Percentiles rank a stretch among this genome's conserved stretches.
These are phyloP conservation scores for Entomobrya proxima DNA, from an alignment of 2,888 invertebrate species.

Conservation along the genomic window DNA sequence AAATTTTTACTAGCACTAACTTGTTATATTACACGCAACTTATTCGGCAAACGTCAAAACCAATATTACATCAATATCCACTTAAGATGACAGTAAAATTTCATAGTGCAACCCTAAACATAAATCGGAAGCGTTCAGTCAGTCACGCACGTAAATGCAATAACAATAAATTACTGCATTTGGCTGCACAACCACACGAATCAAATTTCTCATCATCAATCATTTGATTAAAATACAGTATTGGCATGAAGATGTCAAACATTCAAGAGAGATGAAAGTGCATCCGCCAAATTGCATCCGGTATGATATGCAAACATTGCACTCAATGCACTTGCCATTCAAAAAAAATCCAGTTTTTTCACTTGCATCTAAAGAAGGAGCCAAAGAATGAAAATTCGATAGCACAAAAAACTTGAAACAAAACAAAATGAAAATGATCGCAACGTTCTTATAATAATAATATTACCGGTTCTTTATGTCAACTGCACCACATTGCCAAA, in stretches of 20 bases:
- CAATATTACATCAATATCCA: too few relatives aligned
- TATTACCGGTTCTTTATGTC: slow-evolving; percentile 17
- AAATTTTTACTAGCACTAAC: too few relatives aligned
- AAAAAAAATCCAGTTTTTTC: neutral
- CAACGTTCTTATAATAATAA: neutral
- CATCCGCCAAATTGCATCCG: slow-evolving; percentile 43
- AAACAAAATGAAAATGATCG: neutral
- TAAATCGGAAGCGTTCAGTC: too few relatives aligned
- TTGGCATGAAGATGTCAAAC: neutral
- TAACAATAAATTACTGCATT: too few relatives aligned
- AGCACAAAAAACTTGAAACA: neutral
- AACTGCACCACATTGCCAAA: neutral
- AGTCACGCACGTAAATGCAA: too few relatives aligned
- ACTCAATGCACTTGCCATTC: neutral
- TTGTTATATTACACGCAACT: too few relatives aligned
- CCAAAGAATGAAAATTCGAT: neutral
- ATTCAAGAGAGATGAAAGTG: slow-evolving; percentile 36
- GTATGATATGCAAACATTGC: neutral
- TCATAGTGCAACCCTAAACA: too few relatives aligned
- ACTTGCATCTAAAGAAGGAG: neutral
- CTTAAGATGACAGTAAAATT: too few relatives aligned
- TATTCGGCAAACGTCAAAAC: too few relatives aligned
- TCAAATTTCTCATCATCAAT: too few relatives aligned
- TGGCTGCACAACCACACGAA: too few relatives aligned
- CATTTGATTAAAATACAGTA: too few relatives aligned